Base-by-base conservation (phyloP, 2,888 invertebrate species). In the Eudemis profundana region DNA sequence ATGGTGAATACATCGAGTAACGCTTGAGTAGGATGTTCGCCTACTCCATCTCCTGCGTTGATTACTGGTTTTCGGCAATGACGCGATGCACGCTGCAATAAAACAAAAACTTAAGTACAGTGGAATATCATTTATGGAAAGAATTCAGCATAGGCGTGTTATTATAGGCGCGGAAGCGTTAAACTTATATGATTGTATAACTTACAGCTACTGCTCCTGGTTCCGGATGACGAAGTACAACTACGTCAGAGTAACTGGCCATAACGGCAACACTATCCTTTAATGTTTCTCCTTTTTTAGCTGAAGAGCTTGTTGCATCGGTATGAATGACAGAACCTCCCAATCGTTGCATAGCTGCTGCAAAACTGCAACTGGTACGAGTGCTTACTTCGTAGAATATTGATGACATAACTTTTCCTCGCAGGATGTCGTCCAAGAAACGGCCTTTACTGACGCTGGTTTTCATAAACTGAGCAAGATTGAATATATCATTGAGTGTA, bases 371-470 rank as follows among this genome's bases (percentile, higher is more conserved):
- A 75, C 96, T 96, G 0, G 99, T 99, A 68, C 99, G 94, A 0
- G 99, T 99, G 82, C 98, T 99, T 0, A 96, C 98, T 93, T 99
- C 99, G 87, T 98, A 99, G 87, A 99, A 99, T 81, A 99, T 95
- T 0, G 97, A 97, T 2, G 98, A 97, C 97, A 99, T 96, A 2
- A 99, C 94, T 92, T 98, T 98, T 42, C 98, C 98, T 84, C 95
- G 95, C 38, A 98, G 89, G 69, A 98, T 94, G 78, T 98, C 96
- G 82, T 97, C 97, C 53, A 98, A 85, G 0, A 95, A 94, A 40
- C 97, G 93, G 68, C 98, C 97, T 83, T 97, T 98, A 12, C 94
- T 94, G 0, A 98, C 96, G 69, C 95, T 95, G 17, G 94, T 94
- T 73, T 97, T 95, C 85, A 97, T 96, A 54, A 95, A 94, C 83